Percentiles rank a stretch among this genome's conserved stretches.
These are phyloP conservation scores for Ochropleura plecta DNA, from an alignment of 2,888 invertebrate genomes.

Conservation along the genomic window DNA sequence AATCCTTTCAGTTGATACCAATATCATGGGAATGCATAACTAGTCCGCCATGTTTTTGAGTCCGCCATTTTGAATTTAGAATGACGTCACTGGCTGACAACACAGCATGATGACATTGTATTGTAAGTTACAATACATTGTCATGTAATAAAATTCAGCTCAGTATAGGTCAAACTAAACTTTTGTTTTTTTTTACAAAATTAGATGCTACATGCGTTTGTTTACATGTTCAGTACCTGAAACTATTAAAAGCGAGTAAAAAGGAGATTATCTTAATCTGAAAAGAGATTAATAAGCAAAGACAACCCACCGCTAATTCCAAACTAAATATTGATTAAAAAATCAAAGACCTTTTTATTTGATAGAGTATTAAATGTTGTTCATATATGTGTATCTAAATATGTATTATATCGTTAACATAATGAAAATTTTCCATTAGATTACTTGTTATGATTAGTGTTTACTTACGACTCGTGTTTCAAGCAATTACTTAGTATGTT, in stretches of 20 bases:
- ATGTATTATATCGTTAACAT: constrained; percentile 54
- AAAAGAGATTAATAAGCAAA: constrained; percentile 30
- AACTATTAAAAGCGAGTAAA: neutral
- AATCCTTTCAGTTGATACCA: too few species aligned
- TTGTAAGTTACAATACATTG: too few species aligned
- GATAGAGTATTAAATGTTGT: constrained; percentile 45
- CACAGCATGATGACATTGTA: too few species aligned
- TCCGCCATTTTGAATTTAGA: too few species aligned
- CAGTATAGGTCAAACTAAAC: too few species aligned
- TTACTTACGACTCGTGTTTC: constrained; percentile 52
- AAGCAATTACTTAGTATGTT: constrained; percentile 60
- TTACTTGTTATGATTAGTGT: constrained; percentile 54
- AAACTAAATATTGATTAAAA: neutral
- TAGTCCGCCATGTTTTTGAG: too few species aligned
- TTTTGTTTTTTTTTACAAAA: too few species aligned
- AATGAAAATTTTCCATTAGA: constrained; percentile 65
- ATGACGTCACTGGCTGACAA: too few species aligned
- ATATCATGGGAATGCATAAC: too few species aligned
- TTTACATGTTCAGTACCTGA: too few species aligned
- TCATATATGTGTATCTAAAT: constrained; percentile 51
- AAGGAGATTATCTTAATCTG: neutral
- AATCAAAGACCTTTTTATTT: constrained; percentile 8
- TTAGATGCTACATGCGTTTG: too few species aligned
- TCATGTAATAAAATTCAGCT: too few species aligned
- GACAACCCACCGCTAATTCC: neutral